Evolutionary conservation across 2,888 invertebrate genomes (phyloP), one percentile per base, ranked within the genome.

Genomic region (Cecidostiba fungosa): DNA sequence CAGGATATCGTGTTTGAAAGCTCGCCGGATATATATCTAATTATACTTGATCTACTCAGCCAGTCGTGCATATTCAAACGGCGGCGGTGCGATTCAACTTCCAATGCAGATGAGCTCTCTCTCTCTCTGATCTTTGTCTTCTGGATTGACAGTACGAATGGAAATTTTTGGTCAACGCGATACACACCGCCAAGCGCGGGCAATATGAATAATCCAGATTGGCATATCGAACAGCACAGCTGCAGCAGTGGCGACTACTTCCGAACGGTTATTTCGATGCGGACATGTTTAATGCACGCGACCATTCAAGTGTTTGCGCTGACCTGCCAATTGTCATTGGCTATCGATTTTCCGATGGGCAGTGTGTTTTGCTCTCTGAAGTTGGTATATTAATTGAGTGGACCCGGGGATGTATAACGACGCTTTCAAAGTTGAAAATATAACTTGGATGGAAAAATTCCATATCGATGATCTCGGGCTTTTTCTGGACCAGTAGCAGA

Each of bases 51-150:
- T 59, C 59, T 23, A 23, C 23, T 26, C 29, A n/a, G 14, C 16
- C n/a, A 54, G 19, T 54, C n/a, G n/a, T 59, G 59, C 5, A 29
- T 66, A 66, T 12, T 66, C 66, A 29, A 26, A n/a, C 16, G 14
- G 16, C 19, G n/a, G n/a, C n/a, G n/a, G n/a, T n/a, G n/a, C n/a
- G n/a, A n/a, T n/a, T n/a, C n/a, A n/a, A n/a, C n/a, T 12, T 66
- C 29, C 12, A 66, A 8, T 23, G 12, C 62, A 62, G 43, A 43
- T 26, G n/a, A n/a, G n/a, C n/a, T n/a, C n/a, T n/a, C n/a, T n/a
- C n/a, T n/a, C n/a, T n/a, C 66, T 66, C 66, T 4, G 66, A 66
- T 66, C 66, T 66, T 29, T 66, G 66, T 66, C 66, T 26, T 66
- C 29, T 29, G 23, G 26, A 66, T 29, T 66, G 66, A 66, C 66